Percentiles rank a stretch among this genome's conserved stretches.
Conservation (phyloP, 2,113 vertebrate species). For the Pteronura brasiliensis region DNA sequence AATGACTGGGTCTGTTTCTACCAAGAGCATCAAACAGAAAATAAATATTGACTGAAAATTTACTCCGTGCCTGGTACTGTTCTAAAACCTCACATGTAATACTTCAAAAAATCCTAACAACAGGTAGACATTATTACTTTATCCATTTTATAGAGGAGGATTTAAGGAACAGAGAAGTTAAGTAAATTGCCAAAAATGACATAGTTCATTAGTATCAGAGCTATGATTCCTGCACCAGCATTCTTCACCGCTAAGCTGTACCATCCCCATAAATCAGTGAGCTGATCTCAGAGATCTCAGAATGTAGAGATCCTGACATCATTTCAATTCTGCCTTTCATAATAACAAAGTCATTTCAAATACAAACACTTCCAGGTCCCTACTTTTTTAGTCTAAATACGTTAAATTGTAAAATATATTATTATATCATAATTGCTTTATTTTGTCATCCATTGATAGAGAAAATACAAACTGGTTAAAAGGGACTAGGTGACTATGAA, state of each 20-base stretch:
- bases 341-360: background rate
- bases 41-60: background rate
- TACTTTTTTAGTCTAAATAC: background rate
- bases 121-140: constrained; percentile 4
- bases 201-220: background rate
- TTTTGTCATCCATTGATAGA: background rate
- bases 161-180: background rate
- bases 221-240: background rate
- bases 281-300: background rate
- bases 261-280: background rate
- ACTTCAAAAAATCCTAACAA: background rate
- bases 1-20: background rate
- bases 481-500: background rate
- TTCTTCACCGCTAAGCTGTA: background rate
- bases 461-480: constrained; percentile 26
- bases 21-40: background rate
- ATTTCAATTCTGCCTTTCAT: background rate
- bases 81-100: background rate
- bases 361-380: background rate
- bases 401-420: background rate
- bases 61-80: background rate
- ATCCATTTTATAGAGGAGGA: background rate
- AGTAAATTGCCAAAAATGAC: background rate
- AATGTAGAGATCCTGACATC: background rate
- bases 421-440: background rate